Conservation (phyloP, 64 coral and sea anemone species). For the Acropora yongei region DNA sequence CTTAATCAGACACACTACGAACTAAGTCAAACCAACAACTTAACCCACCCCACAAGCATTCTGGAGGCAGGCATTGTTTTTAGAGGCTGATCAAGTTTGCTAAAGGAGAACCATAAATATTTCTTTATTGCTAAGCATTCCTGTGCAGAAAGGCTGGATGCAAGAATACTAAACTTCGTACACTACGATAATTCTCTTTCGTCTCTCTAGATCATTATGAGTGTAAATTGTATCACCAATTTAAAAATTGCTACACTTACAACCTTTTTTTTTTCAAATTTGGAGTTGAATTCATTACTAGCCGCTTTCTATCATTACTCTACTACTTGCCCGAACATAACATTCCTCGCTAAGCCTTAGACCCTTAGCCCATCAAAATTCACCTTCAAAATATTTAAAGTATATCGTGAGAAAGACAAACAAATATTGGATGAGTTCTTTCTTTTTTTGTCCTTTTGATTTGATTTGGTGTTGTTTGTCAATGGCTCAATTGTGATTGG, state of each 20-base stretch:
- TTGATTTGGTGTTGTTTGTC: neutral
- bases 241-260: constrained; percentile 9
- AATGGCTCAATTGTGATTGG: constrained; percentile 20
- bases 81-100: neutral
- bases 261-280: neutral
- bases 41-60: no score
- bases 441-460: neutral
- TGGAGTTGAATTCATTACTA: constrained; percentile 4
- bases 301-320: constrained; percentile 1
- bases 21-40: no score
- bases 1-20: no score
- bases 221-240: constrained; percentile 9
- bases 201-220: no score
- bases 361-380: neutral
- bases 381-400: constrained; percentile 19
- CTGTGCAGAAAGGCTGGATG: neutral
- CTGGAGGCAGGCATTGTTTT: no score
- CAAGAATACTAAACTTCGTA: neutral
- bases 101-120: neutral
- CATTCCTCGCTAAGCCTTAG: constrained; percentile 9
- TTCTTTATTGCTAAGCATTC: neutral
- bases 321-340: constrained; percentile 6
- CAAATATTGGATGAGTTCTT: constrained; percentile 14
- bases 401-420: constrained; percentile 11
- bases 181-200: neutral